Evolutionary conservation across 2,113 vertebrate genomes (phyloP).

Genomic region (Notarius quadriscutis): DNA sequence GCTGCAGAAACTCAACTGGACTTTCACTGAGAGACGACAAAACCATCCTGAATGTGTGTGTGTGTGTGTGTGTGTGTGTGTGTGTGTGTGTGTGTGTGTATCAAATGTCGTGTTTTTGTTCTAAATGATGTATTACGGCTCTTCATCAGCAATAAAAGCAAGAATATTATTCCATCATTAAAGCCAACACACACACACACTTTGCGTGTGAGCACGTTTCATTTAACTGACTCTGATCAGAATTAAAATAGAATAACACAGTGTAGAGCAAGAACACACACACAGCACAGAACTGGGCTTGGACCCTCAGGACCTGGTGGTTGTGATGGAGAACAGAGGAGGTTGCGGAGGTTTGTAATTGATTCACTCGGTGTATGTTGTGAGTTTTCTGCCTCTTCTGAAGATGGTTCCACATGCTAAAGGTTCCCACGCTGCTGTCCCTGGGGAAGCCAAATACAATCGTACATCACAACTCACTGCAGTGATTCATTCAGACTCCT

Average conservation of each 20-base stretch:
- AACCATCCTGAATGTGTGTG: background rate
- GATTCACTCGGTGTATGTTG: conserved; percentile 7
- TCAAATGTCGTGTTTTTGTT: conserved; percentile 21
- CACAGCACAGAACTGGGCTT: conserved; percentile 2
- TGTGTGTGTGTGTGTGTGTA: conserved; percentile 23
- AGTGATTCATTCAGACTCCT: background rate
- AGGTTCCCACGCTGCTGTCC: background rate
- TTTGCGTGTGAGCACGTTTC: conserved; percentile 1
- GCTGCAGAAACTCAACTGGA: conserved; percentile 2
- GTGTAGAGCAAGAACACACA: background rate
- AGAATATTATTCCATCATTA: conserved; percentile 25
- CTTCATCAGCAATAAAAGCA: conserved; percentile 19
- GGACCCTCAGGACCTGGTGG: conserved; percentile 5
- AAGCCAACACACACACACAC: conserved; percentile 11
- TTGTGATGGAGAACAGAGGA: conserved; percentile 20
- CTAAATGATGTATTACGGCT: conserved; percentile 25
- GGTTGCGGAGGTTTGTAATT: background rate
- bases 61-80: conserved; percentile 14
- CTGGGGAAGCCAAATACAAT: background rate
- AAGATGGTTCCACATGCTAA: background rate
- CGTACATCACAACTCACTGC: background rate
- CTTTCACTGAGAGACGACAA: conserved; percentile 1
- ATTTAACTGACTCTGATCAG: conserved; percentile 9
- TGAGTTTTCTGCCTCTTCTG: background rate
- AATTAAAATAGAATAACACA: background rate